A percentile compares a stretch with the other conserved stretches of the same genome.
Conservation (phyloP, 2,113 vertebrate species). For the Bos taurus region DNA sequence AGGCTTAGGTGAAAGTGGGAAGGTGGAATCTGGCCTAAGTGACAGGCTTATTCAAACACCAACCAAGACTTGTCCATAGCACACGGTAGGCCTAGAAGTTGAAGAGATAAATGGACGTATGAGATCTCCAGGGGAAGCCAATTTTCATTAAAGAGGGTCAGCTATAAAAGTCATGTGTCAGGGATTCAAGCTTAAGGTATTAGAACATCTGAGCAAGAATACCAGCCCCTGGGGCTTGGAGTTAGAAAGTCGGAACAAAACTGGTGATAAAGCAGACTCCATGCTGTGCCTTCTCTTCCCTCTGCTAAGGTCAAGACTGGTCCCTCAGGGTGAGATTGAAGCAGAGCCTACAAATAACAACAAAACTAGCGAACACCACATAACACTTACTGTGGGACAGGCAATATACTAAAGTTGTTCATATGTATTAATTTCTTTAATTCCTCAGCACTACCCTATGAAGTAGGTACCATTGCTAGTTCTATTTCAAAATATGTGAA, state of each 20-base stretch:
- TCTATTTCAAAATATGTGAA: slow-evolving; percentile 3
- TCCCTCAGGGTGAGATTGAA: not conserved
- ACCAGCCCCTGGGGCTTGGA: not conserved
- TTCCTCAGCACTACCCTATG: not conserved
- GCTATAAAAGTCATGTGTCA: not conserved
- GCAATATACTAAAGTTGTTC: not conserved
- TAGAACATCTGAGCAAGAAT: not conserved
- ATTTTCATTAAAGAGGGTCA: not conserved
- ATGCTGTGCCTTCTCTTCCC: not conserved
- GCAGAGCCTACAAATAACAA: not conserved
- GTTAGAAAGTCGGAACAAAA: not conserved
- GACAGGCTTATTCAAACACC: not conserved
- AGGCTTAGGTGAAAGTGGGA: not conserved
- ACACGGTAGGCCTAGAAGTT: not conserved
- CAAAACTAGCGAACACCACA: not conserved
- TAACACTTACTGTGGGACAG: not conserved
- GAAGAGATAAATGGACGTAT: not conserved
- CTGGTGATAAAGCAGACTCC: not conserved
- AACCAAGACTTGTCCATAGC: not conserved
- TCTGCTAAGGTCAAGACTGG: not conserved
- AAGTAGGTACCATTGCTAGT: not conserved
- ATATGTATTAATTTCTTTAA: not conserved
- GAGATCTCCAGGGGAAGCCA: not conserved
- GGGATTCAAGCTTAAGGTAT: not conserved
- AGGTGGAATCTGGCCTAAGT: not conserved